A percentile compares a stretch with the other conserved stretches of the same genome.
phyloP scores from a whole-genome alignment of 2,113 vertebrate species.

The Gyps fulvus region DNA sequence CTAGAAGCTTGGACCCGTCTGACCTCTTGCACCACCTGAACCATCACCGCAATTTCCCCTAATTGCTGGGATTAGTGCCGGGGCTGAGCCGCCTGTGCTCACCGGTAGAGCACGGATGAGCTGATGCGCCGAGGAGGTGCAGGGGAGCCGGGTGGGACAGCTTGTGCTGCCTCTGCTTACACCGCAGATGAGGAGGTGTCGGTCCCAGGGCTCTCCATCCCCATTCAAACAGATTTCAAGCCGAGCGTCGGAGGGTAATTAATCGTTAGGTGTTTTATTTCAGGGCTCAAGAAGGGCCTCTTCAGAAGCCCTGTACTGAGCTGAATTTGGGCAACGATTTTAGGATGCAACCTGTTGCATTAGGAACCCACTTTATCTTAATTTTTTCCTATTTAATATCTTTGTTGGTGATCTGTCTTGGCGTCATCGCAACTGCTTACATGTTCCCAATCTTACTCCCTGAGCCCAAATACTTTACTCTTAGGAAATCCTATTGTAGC shows the following conservation, averaged over 20 bases:
- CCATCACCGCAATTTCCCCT: background rate
- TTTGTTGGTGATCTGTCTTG: background rate
- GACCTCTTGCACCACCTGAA: background rate
- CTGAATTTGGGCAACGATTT: background rate
- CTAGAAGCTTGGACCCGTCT: background rate
- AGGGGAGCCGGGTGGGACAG: background rate
- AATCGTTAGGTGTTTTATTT: background rate
- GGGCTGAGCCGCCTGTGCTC: background rate
- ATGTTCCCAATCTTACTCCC: background rate
- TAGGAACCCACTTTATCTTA: background rate
- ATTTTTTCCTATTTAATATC: background rate
- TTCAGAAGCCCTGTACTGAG: background rate
- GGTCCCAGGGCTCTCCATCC: background rate
- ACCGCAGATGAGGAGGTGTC: rapidly evolving
- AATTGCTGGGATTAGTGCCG: background rate
- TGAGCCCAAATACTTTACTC: background rate
- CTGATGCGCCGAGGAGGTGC: background rate
- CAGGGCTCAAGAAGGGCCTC: background rate
- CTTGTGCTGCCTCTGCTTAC: background rate
- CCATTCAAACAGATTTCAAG: background rate
- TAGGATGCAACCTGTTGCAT: background rate
- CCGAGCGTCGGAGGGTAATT: rapidly evolving
- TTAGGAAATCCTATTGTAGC: background rate
- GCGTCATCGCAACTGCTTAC: background rate
- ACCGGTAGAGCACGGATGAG: background rate